Conservation (phyloP, 2,888 invertebrate species). For the Drosophila parthenogenetica region DNA sequence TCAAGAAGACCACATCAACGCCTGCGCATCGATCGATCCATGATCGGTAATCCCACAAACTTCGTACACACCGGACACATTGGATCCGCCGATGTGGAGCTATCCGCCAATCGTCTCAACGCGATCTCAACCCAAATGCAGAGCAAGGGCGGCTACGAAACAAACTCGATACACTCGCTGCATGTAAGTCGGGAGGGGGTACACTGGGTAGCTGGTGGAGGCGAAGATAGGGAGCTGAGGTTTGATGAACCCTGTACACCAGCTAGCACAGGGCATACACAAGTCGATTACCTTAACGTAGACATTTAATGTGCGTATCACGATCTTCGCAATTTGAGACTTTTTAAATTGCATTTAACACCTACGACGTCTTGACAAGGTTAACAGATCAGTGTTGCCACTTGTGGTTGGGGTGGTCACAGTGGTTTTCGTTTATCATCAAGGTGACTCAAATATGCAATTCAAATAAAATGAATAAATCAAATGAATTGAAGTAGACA, state of each 20-base stretch:
- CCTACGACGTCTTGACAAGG: constrained; percentile 36
- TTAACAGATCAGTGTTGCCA: constrained; percentile 21
- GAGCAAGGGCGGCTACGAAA: constrained; percentile 97
- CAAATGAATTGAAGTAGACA: neutral
- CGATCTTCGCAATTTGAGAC: constrained; percentile 50
- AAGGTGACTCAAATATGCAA: constrained; percentile 24
- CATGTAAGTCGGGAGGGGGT: constrained; percentile 76
- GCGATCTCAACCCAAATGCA: constrained; percentile 97
- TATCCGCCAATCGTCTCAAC: constrained; percentile 92
- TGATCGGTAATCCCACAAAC: constrained; percentile 98
- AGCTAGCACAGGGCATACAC: neutral
- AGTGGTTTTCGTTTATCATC: constrained; percentile 13
- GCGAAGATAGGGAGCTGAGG: too few species aligned
- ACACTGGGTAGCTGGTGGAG: too few species aligned
- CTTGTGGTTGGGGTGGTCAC: constrained; percentile 21
- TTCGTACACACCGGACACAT: constrained; percentile 96
- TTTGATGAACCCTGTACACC: too few species aligned
- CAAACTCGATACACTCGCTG: constrained; percentile 85
- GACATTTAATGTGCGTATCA: constrained; percentile 57
- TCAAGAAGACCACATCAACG: constrained; percentile 88
- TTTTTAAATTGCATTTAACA: constrained; percentile 50
- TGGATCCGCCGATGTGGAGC: constrained; percentile 95
- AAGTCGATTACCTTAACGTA: constrained; percentile 1
- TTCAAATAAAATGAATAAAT: neutral
- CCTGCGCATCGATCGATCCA: constrained; percentile 94